Conservation (phyloP, 2,888 invertebrate genomes). For the Ennomos erosarius region DNA sequence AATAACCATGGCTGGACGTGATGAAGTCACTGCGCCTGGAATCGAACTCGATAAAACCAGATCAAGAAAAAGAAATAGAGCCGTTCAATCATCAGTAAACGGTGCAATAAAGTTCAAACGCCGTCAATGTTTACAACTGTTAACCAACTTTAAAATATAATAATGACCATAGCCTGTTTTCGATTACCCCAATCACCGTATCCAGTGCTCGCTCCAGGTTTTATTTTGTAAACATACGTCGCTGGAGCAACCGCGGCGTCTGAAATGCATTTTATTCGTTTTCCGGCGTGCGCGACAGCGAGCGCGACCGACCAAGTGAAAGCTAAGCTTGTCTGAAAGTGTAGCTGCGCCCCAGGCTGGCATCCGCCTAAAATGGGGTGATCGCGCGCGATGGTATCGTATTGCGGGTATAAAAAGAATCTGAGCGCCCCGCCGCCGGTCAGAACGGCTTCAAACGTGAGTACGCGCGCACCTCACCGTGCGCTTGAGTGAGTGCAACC, state of each 20-base stretch:
- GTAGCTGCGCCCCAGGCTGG: constrained; percentile 69
- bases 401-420: constrained; percentile 93
- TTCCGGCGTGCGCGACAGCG: constrained; percentile 40
- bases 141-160: constrained; percentile 30
- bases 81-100: constrained; percentile 25
- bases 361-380: constrained; percentile 85
- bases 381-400: constrained; percentile 87
- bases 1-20: too few relatives aligned
- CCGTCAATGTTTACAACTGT: constrained; percentile 25
- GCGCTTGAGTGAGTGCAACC: constrained; percentile 66
- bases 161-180: constrained; percentile 33
- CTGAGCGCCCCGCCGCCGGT: constrained; percentile 90
- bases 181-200: constrained; percentile 38
- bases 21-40: neutral
- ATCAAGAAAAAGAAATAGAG: constrained; percentile 12
- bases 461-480: constrained; percentile 82
- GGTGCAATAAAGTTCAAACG: constrained; percentile 26
- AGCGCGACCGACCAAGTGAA: constrained; percentile 73
- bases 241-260: constrained; percentile 28
- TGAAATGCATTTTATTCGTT: constrained; percentile 32
- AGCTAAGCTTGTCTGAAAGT: constrained; percentile 82
- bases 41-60: neutral
- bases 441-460: constrained; percentile 99
- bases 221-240: constrained; percentile 50
- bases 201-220: constrained; percentile 40